Percentiles rank a stretch among this genome's conserved stretches.
phyloP scores from a whole-genome alignment of 2,888 invertebrate species.

The Lymantria dispar region DNA sequence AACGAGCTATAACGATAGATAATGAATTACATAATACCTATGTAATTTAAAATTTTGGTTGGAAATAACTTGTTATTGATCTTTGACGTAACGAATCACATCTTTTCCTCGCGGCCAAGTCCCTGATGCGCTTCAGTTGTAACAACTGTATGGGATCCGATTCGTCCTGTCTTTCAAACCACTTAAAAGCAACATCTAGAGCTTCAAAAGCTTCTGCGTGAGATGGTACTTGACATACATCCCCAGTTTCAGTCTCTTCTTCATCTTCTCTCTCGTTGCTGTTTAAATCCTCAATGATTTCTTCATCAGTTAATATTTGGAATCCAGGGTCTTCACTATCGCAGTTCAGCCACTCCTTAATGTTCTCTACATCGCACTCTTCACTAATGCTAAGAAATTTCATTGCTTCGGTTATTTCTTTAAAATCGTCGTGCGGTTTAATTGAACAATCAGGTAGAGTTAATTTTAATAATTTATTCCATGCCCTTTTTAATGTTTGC shows the following conservation, averaged over 20 bases:
- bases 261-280: constrained; percentile 1
- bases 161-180: not conserved
- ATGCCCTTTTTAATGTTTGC: not conserved
- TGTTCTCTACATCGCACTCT: constrained; percentile 5
- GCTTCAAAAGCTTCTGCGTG: not conserved
- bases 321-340: constrained; percentile 16
- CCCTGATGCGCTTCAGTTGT: not conserved
- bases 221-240: constrained; percentile 1
- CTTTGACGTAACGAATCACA: not conserved
- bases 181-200: not conserved
- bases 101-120: not conserved
- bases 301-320: not conserved
- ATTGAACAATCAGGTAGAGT: not conserved
- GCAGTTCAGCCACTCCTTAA: constrained; percentile 18
- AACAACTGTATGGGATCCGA: not conserved
- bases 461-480: not conserved
- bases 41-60: not conserved
- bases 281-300: not conserved
- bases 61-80: not conserved
- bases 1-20: too few relatives aligned
- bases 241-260: constrained; percentile 1
- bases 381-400: constrained; percentile 14
- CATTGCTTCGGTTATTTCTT: constrained; percentile 16
- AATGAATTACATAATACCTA: not conserved
- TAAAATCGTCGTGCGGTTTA: constrained; percentile 9